Evolutionary conservation across 1,140 invertebrate genomes (phyloP).

Genomic region (Panagrolaimus sp.): DNA sequence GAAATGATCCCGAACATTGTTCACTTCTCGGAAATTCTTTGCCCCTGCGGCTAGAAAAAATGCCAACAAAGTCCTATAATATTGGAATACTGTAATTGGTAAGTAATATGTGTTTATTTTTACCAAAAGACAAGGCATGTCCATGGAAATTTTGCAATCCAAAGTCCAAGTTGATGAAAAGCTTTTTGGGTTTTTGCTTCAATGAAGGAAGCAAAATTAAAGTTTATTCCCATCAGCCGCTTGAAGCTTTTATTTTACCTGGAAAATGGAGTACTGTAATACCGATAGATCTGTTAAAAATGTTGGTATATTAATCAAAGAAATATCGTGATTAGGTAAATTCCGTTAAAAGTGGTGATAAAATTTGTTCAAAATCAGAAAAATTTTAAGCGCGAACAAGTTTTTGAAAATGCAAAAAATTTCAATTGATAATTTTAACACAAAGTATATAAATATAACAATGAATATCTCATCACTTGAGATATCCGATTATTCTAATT

Average conservation of each 20-base stretch:
- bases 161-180: slow-evolving; percentile 14
- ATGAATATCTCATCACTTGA: too few species aligned
- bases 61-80: slow-evolving; percentile 38
- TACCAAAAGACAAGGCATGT: not conserved
- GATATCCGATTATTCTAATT: too few species aligned
- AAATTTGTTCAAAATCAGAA: too few species aligned
- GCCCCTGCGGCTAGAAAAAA: slow-evolving; percentile 45
- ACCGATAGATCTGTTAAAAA: too few species aligned
- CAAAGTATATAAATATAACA: too few species aligned
- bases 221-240: not conserved
- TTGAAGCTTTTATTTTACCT: not conserved
- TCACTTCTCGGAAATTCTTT: slow-evolving; percentile 57
- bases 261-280: too few species aligned
- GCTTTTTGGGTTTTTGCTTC: slow-evolving; percentile 6
- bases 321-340: too few species aligned
- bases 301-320: too few species aligned
- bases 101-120: not conserved
- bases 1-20: slow-evolving; percentile 58
- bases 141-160: slow-evolving; percentile 13
- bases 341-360: too few species aligned
- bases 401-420: too few species aligned
- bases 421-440: too few species aligned
- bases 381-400: too few species aligned
- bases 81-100: not conserved
- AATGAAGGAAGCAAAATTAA: not conserved